Conservation (phyloP, 2,888 invertebrate species). For the Halictus quadricinctus region DNA sequence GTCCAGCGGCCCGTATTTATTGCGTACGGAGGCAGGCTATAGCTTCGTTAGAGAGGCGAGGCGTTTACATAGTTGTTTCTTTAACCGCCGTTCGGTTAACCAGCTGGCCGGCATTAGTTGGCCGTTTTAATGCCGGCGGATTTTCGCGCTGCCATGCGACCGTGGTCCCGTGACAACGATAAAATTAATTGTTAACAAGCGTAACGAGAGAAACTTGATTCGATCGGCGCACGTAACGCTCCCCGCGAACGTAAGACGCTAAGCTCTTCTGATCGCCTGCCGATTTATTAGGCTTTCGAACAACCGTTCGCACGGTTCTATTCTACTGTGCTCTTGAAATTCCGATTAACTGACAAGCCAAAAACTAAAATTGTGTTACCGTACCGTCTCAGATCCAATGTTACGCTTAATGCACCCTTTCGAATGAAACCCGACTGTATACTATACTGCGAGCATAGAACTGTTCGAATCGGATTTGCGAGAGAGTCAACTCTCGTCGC, state of each 20-base stretch:
- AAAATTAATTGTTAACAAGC: slow-evolving; percentile 62
- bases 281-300: too few species aligned
- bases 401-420: background rate
- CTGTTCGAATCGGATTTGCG: background rate
- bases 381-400: background rate
- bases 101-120: slow-evolving; percentile 49
- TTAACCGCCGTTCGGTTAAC: slow-evolving; percentile 34
- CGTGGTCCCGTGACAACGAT: slow-evolving; percentile 42
- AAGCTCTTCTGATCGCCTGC: too few species aligned
- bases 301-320: too few species aligned
- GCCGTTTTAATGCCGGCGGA: slow-evolving; percentile 47
- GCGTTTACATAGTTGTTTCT: slow-evolving; percentile 52
- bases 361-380: too few species aligned
- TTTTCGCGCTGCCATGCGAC: slow-evolving; percentile 42
- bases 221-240: background rate
- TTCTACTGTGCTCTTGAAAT: too few species aligned
- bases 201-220: slow-evolving; percentile 54
- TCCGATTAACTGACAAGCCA: too few species aligned
- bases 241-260: too few species aligned
- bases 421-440: background rate
- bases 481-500: background rate
- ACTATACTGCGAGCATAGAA: background rate
- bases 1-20: slow-evolving; percentile 59
- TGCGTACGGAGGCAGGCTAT: slow-evolving; percentile 49
- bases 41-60: slow-evolving; percentile 60